These are phyloP conservation scores for Planococcus citri DNA, from an alignment of 1,140 invertebrate genomes.

Conservation along the genomic window DNA sequence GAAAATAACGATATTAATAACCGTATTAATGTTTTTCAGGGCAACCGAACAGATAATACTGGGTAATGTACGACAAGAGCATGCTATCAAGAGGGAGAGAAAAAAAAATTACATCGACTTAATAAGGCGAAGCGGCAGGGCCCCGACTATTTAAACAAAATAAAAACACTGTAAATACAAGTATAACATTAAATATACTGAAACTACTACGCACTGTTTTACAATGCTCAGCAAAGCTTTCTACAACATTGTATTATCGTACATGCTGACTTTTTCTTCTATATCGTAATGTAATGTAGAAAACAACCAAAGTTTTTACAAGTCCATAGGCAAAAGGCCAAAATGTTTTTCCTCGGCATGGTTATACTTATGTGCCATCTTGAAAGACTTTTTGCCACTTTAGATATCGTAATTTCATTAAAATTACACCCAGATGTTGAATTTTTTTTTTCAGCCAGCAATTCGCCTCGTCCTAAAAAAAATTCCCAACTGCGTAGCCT, in stretches of 20 bases:
- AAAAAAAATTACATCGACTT: not conserved
- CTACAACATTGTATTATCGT: too few relatives aligned
- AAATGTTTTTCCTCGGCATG: not conserved
- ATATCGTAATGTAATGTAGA: too few relatives aligned
- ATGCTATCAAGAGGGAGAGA: too few relatives aligned
- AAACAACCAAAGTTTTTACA: not conserved
- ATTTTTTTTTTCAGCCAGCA: too few relatives aligned
- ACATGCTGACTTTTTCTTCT: too few relatives aligned
- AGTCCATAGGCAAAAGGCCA: not conserved
- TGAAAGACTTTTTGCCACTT: not conserved
- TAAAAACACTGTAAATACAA: slow-evolving; percentile 8
- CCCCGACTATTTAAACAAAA: not conserved
- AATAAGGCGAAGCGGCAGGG: not conserved
- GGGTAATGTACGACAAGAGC: not conserved
- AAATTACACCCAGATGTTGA: too few relatives aligned
- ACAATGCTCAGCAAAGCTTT: not conserved
- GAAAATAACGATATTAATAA: slow-evolving; percentile 13
- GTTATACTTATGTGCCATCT: not conserved
- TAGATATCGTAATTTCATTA: too few relatives aligned
- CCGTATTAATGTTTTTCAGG: not conserved
- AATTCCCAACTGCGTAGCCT: too few relatives aligned
- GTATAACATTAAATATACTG: not conserved
- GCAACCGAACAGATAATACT: not conserved
- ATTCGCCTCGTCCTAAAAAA: too few relatives aligned
- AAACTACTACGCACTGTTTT: not conserved